phyloP scores from a whole-genome alignment of 2,888 invertebrate species.

The Drosophila diplacantha region DNA sequence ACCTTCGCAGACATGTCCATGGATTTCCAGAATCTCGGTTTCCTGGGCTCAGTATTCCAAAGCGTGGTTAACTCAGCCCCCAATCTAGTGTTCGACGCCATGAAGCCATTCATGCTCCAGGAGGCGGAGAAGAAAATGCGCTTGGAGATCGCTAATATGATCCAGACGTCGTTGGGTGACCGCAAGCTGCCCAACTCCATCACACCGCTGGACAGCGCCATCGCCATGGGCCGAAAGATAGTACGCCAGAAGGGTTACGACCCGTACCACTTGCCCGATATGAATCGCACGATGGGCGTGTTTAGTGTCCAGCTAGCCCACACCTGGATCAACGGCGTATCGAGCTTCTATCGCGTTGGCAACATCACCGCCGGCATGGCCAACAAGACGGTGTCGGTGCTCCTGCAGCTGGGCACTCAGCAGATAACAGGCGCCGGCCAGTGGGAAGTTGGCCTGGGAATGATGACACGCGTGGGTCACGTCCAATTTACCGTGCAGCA shows the following conservation, averaged over 20 bases:
- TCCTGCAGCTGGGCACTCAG: constrained; percentile 88
- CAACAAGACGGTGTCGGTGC: constrained; percentile 82
- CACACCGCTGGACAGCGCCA: constrained; percentile 89
- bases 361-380: constrained; percentile 85
- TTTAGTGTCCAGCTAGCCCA: constrained; percentile 84
- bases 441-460: constrained; percentile 86
- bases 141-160: constrained; percentile 85
- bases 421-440: constrained; percentile 86
- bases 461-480: constrained; percentile 84
- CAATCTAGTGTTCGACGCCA: constrained; percentile 88
- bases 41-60: constrained; percentile 84
- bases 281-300: constrained; percentile 84
- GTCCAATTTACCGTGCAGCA: constrained; percentile 89
- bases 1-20: constrained; percentile 86
- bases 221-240: constrained; percentile 85
- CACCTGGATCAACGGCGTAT: constrained; percentile 88
- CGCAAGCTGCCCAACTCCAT: constrained; percentile 90
- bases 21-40: constrained; percentile 88
- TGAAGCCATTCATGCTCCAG: constrained; percentile 89
- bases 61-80: constrained; percentile 90
- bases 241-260: constrained; percentile 83
- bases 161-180: constrained; percentile 83
- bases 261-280: constrained; percentile 86
- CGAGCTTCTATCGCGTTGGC: constrained; percentile 89
- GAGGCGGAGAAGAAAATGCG: constrained; percentile 87